Evolutionary conservation across 2,888 invertebrate species (phyloP), one percentile per base, ranked within the genome.

Genomic region (Xestia rhomboidea): DNA sequence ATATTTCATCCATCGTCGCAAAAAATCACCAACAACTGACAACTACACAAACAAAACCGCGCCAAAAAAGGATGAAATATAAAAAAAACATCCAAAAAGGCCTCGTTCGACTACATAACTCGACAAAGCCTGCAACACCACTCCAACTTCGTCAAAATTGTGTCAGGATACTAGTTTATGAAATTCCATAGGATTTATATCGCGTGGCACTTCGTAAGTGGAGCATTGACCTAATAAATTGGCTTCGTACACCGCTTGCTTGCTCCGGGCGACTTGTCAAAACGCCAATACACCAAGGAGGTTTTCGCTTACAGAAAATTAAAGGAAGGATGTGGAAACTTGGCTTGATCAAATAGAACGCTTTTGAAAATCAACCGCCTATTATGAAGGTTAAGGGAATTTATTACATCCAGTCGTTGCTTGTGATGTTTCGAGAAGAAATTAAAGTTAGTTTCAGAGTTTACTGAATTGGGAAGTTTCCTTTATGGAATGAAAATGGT

Each of bases 221-320:
- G 88, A 86, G 76, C 88, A 79, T 81, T 89, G 89, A 86, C 89
- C 89, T 88, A 89, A 91, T 92, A 91, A 92, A 92, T 90, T 87
- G 83, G 86, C 81, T 85, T 73, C 82, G 78, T 79, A 78, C 71
- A 75, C 73, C 73, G 72, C 82, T 84, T 60, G 71, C 81, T 83
- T 54, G 89, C 90, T 84, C 82, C 84, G 60, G 85, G 90, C 90
- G 84, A 84, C 80, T 90, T 92, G 91, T 92, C 92, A 93, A 92
- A 92, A 91, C 87, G 89, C 88, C 92, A 86, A 88, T 87, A 84
- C 84, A 79, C 79, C 73, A 81, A 85, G 77, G 78, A 85, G 76
- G 78, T 76, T 84, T 85, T 84, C 82, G 86, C 75, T 87, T 79
- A 83, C 78, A 77, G 69, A 81, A 83, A 81, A 86, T 87, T 87